Conservation (phyloP, 2,797 vertebrate species). For the Platalea minor region DNA sequence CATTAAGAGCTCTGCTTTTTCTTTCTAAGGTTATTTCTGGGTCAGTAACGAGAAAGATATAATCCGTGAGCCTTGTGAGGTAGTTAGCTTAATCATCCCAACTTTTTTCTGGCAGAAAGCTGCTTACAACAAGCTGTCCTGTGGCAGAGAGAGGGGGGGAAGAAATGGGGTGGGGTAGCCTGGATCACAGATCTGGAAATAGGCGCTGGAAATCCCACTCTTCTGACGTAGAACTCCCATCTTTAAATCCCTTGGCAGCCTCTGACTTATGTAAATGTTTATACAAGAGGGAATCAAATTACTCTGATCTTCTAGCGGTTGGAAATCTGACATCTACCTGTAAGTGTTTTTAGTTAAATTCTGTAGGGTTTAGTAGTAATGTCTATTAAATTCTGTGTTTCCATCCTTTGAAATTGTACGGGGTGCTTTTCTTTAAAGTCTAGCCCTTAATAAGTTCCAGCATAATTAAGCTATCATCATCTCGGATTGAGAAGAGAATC, state of each 20-base stretch:
- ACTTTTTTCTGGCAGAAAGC: slow-evolving; percentile 59
- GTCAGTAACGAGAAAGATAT: slow-evolving; percentile 12
- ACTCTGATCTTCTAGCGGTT: neutral
- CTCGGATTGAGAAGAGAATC: neutral
- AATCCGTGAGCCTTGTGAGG: slow-evolving; percentile 35
- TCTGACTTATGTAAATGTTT: slow-evolving; percentile 28
- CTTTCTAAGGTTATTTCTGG: slow-evolving; percentile 9
- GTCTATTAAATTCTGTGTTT: neutral
- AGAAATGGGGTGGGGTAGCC: neutral
- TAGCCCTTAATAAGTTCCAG: neutral
- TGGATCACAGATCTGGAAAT: slow-evolving; percentile 44
- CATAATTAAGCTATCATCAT: neutral
- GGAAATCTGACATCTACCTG: neutral
- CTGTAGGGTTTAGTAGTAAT: neutral
- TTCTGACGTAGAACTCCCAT: neutral
- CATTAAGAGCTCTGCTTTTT: neutral
- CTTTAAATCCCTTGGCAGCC: neutral
- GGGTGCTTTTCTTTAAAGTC: neutral
- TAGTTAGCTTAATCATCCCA: slow-evolving; percentile 56
- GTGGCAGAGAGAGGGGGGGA: neutral
- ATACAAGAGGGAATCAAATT: neutral
- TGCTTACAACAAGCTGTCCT: slow-evolving; percentile 39
- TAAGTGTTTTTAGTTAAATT: neutral
- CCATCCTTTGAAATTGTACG: neutral
- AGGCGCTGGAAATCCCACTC: slow-evolving; percentile 40